Percentiles rank a stretch among this genome's conserved stretches.
These are phyloP conservation scores for Thalassarche chlororhynchos DNA, from an alignment of 2,113 vertebrate species.

Conservation along the genomic window DNA sequence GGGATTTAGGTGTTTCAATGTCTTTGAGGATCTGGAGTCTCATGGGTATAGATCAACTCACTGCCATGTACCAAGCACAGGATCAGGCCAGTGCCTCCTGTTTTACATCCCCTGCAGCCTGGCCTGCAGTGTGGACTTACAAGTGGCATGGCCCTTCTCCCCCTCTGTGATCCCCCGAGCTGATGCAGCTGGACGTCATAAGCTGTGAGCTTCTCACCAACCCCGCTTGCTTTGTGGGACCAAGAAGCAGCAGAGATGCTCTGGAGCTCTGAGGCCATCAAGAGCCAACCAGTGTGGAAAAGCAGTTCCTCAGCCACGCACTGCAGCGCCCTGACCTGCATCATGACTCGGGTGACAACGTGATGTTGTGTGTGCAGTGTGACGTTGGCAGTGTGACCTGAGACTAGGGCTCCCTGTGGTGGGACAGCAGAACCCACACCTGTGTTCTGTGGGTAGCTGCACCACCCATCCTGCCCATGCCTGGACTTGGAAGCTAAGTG, in stretches of 20 bases:
- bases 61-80: not conserved
- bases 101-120: not conserved
- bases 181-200: not conserved
- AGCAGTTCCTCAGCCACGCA: not conserved
- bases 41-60: not conserved
- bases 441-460: not conserved
- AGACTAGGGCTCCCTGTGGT: not conserved
- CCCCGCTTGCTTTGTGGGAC: not conserved
- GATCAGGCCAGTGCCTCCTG: not conserved
- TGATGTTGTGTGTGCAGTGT: not conserved
- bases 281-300: not conserved
- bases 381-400: not conserved
- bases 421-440: not conserved
- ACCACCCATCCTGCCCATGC: rapidly evolving
- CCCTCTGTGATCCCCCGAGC: rapidly evolving
- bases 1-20: not conserved
- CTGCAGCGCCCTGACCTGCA: not conserved
- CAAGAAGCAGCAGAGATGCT: not conserved
- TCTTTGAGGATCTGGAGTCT: not conserved
- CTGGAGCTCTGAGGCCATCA: not conserved
- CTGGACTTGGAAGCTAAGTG: not conserved
- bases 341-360: rapidly evolving
- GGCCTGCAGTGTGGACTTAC: not conserved
- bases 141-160: not conserved
- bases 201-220: not conserved